Conservation (phyloP, 2,797 vertebrate species). For the Sphaeramia orbicularis region DNA sequence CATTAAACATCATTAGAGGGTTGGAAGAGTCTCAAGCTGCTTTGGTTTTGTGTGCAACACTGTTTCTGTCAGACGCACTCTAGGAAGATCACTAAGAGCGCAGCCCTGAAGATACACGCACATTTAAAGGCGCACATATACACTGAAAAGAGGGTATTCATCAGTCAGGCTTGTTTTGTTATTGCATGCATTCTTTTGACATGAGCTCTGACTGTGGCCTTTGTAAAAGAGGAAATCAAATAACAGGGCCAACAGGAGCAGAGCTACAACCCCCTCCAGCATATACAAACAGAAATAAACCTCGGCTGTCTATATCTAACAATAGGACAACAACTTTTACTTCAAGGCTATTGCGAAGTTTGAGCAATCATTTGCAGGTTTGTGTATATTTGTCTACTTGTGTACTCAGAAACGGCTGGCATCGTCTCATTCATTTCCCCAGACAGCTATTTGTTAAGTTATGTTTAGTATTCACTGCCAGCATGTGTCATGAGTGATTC, state of each 20-base stretch:
- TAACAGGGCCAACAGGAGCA: conserved; percentile 79
- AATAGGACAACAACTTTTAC: conserved; percentile 83
- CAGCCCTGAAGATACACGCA: conserved; percentile 70
- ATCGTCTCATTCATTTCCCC: conserved; percentile 71
- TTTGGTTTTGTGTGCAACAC: conserved; percentile 64
- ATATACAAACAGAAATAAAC: conserved; percentile 82
- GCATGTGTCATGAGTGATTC: conserved; percentile 75
- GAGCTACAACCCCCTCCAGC: conserved; percentile 79
- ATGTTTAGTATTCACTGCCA: conserved; percentile 75
- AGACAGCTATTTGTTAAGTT: conserved; percentile 75
- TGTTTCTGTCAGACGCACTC: conserved; percentile 77
- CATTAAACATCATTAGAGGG: conserved; percentile 83
- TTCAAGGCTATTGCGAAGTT: conserved; percentile 82
- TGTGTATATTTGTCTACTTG: conserved; percentile 69
- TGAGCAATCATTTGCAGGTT: conserved; percentile 74
- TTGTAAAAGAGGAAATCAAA: conserved; percentile 85
- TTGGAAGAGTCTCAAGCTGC: conserved; percentile 73
- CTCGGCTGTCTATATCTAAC: conserved; percentile 76
- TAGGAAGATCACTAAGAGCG: conserved; percentile 81
- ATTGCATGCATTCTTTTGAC: conserved; percentile 82
- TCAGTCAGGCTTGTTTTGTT: conserved; percentile 82
- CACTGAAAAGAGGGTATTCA: conserved; percentile 72
- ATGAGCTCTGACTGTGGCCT: conserved; percentile 82
- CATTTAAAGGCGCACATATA: conserved; percentile 50
- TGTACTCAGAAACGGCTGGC: conserved; percentile 62